These are phyloP conservation scores for Eclectus roratus DNA, from an alignment of 2,113 vertebrate species.

Conservation along the genomic window DNA sequence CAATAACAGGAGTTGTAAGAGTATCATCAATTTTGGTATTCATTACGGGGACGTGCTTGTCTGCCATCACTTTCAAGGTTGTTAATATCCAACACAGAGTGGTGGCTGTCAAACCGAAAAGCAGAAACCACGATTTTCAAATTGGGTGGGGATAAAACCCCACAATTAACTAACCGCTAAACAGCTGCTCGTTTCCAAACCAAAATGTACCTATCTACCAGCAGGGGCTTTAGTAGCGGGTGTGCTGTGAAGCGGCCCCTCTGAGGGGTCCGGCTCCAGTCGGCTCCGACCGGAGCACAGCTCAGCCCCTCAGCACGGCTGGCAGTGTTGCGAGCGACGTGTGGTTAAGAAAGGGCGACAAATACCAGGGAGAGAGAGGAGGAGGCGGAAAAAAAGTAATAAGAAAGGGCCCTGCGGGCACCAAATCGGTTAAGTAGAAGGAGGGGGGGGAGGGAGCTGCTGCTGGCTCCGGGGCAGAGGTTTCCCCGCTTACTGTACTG, in stretches of 20 bases:
- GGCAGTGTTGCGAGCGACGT: rapidly evolving
- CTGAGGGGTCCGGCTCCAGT: too few relatives aligned
- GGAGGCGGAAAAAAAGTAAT: rapidly evolving
- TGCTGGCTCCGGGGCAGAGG: rapidly evolving
- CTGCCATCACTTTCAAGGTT: neutral
- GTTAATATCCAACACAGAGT: neutral
- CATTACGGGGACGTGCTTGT: rapidly evolving
- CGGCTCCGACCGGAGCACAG: rapidly evolving
- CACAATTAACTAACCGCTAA: neutral
- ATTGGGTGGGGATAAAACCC: neutral
- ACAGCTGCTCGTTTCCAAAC: rapidly evolving
- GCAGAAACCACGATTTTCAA: neutral
- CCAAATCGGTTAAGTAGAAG: neutral
- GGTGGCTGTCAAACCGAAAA: neutral
- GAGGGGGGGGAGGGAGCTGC: neutral
- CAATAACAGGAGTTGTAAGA: neutral
- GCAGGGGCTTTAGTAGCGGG: rapidly evolving
- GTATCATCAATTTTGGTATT: neutral
- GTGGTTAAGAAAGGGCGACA: neutral
- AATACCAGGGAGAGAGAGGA: neutral
- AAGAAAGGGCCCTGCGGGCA: too few relatives aligned
- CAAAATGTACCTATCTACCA: too few relatives aligned
- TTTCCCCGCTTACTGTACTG: neutral
- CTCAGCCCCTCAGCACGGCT: rapidly evolving
- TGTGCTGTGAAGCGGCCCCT: rapidly evolving